Percentiles rank a stretch among this genome's conserved stretches.
Conservation (phyloP, 2,888 invertebrate species). For the Drosophila tanythrix region DNA sequence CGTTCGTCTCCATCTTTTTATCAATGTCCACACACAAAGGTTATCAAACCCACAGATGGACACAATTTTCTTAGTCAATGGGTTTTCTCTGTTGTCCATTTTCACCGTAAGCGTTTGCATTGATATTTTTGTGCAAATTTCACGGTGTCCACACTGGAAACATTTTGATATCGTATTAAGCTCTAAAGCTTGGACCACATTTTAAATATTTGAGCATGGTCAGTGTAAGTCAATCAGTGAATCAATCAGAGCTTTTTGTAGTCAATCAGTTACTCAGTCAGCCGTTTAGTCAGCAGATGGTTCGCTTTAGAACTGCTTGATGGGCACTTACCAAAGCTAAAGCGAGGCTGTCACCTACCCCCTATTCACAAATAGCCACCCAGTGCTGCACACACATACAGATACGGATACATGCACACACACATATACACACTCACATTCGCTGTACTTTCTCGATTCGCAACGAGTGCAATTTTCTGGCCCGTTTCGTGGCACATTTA, state of each 20-base stretch:
- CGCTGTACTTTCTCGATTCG: neutral
- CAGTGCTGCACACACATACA: neutral
- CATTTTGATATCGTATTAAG: neutral
- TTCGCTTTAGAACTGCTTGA: slow-evolving; percentile 5
- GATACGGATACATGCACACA: neutral
- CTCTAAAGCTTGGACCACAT: no score
- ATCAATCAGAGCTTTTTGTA: slow-evolving; percentile 8
- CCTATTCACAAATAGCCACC: neutral
- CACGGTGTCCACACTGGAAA: neutral
- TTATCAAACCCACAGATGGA: neutral
- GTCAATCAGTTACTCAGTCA: slow-evolving; percentile 14
- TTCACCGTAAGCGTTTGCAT: neutral
- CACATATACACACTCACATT: neutral
- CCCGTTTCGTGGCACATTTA: slow-evolving; percentile 58
- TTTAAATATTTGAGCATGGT: slow-evolving; percentile 3
- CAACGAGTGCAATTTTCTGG: slow-evolving; percentile 57
- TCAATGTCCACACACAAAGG: neutral
- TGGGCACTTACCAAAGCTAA: slow-evolving; percentile 8
- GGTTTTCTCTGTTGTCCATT: neutral
- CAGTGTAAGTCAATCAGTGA: slow-evolving; percentile 16
- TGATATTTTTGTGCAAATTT: neutral
- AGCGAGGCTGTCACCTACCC: neutral
- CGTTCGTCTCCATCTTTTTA: neutral
- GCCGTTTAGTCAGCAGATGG: slow-evolving; percentile 13
- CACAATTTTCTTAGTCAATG: neutral